Base-by-base conservation (phyloP, 2,113 vertebrate genomes). In the Rhabdornis inornatus region DNA sequence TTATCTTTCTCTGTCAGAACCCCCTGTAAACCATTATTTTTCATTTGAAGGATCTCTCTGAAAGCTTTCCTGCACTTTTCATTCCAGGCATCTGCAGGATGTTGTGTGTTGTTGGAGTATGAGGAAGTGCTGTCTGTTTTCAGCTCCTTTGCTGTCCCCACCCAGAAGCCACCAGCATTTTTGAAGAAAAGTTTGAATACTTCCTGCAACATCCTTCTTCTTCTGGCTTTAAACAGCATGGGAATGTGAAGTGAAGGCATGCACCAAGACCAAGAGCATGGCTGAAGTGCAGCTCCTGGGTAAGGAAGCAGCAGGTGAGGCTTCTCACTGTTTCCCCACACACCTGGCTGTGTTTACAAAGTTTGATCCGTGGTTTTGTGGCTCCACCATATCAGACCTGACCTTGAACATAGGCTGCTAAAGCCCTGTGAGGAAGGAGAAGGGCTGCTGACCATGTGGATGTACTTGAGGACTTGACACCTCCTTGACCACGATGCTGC, bases 1-100 rank as follows among this genome's bases (percentile, higher is more conserved):
- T 95, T 91, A 72, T 65, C 53, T 57, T 84, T 42, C 47, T 81
- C 47, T 75, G 18, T 64, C 72, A 87, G 52, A 92, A 84, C 33
- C 18, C 30, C 31, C 21, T 59, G 37, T 42, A 91, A 79, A 64
- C 24, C 8, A 61, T 75, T 71, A 61, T n/a, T 86, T 92, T 91
- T 85, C 31, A 28, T 31, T 18, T 83, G 60, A 92, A 91, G 13
- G 6, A 13, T 75, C 16, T 65, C 47, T 81, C 47, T 75, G 44
- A 76, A 92, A 80, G 27, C 23, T 70, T 79, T 64, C 24, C 22
- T 90, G 17, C 9, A 7, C 30, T 70, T 85, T 45, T 89, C 9
- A 59, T 85, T 89, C 35, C 39, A 66, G 49, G 33, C 22, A 89
- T 74, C 65, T 53, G 9, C 42, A 76, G 31, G 55, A 91, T 50